These are phyloP conservation scores for Heliocidaris tuberculata DNA, from an alignment of 35 echinoderm and acorn worm species.

Conservation along the genomic window DNA sequence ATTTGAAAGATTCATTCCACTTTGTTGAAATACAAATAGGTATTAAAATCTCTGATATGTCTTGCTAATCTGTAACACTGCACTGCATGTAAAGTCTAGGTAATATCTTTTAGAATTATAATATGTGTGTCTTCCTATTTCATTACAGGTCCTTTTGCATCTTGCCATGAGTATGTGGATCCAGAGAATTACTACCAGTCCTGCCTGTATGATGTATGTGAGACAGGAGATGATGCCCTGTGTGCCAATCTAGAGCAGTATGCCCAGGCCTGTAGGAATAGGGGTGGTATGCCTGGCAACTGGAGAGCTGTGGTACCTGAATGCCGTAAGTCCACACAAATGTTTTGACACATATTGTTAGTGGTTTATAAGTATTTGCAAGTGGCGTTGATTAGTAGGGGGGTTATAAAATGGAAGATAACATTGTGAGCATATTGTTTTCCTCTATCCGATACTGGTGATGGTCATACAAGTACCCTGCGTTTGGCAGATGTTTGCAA, in stretches of 20 bases:
- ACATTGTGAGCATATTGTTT: neutral
- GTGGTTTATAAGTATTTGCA: too few relatives aligned
- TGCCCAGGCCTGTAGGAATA: conserved; percentile 58
- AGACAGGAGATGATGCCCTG: conserved; percentile 69
- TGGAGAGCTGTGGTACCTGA: conserved; percentile 61
- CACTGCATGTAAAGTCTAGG: neutral
- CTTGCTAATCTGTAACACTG: neutral
- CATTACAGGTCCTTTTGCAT: conserved; percentile 72
- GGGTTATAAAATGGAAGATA: too few relatives aligned
- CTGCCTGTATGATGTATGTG: conserved; percentile 89
- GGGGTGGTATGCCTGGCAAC: conserved; percentile 56
- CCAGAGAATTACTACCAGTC: conserved; percentile 57
- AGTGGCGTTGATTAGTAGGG: too few relatives aligned
- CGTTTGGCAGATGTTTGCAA: too few relatives aligned
- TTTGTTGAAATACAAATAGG: neutral
- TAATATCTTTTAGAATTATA: neutral
- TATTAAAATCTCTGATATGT: neutral
- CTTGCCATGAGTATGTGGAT: conserved; percentile 61
- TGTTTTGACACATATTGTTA: too few relatives aligned
- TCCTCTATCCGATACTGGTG: too few relatives aligned
- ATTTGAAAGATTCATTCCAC: neutral
- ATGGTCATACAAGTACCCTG: too few relatives aligned
- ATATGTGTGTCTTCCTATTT: neutral
- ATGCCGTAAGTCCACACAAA: conserved; percentile 65
- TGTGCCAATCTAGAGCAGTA: conserved; percentile 74